A percentile compares a stretch with the other conserved stretches of the same genome.
These are phyloP conservation scores for Desoria tigrina DNA, from an alignment of 2,888 invertebrate genomes.

Conservation along the genomic window DNA sequence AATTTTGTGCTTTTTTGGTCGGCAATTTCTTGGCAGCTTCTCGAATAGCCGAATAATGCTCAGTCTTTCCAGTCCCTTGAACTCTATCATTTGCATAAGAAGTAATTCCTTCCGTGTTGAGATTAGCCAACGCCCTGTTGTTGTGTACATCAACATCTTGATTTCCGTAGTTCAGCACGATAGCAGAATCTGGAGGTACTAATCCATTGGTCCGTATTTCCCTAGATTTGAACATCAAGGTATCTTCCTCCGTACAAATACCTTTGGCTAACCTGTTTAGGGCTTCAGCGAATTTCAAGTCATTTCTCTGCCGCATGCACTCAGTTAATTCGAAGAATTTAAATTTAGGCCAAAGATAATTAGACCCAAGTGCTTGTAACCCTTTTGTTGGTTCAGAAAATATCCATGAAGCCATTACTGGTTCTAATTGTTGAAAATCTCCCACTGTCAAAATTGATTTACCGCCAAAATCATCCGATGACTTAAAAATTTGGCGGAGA, in stretches of 20 bases:
- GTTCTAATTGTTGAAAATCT: constrained; percentile 5
- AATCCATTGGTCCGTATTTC: background rate
- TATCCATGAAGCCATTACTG: background rate
- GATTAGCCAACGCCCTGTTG: background rate
- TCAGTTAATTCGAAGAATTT: constrained; percentile 11
- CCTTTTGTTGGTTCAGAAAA: background rate
- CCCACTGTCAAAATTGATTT: constrained; percentile 25
- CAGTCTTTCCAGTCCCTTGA: background rate
- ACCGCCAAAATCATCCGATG: constrained; percentile 16
- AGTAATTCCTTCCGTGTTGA: background rate
- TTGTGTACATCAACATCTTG: background rate
- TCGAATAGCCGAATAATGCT: background rate
- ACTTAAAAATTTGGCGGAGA: constrained; percentile 25
- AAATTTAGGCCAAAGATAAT: constrained; percentile 17
- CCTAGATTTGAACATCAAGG: constrained; percentile 1
- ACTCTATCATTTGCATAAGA: background rate
- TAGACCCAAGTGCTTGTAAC: background rate
- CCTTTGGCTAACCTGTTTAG: constrained; percentile 18
- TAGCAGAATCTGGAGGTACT: background rate
- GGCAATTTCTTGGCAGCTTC: background rate
- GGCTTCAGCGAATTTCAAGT: constrained; percentile 15
- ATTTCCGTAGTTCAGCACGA: background rate
- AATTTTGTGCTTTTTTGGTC: background rate
- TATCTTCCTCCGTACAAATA: background rate
- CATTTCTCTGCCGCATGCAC: constrained; percentile 33